Evolutionary conservation across 2,888 invertebrate genomes (phyloP), one percentile per base, ranked within the genome.

Genomic region (Nysson spinosus): DNA sequence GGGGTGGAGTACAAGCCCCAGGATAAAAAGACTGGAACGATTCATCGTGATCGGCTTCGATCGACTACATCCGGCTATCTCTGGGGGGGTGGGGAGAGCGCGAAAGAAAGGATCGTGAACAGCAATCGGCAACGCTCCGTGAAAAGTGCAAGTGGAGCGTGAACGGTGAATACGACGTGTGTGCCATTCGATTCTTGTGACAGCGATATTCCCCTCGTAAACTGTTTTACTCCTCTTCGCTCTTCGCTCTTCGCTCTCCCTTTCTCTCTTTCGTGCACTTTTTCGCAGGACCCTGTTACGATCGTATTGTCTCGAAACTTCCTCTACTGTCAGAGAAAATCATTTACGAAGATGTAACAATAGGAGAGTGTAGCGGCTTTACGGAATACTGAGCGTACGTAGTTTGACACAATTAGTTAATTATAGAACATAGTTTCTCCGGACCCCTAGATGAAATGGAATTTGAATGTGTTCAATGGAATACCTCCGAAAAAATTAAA

Each of bases 71-170:
- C 73, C 73, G 72, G 65, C 50, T 40, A 28, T 34, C 44, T 67
- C 51, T 57, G 56, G 52, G 35, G 44, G 3, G 28, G 37, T 14
- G 49, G 55, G 42, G 47, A 19, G 26, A 16, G 55, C 19, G 39
- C n/a, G 65, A 55, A 57, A 58, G 54, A 69, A 71, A 74, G 66
- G 69, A 67, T 42, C 52, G 61, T 34, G 62, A 68, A 35, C 62
- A 62, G 66, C 37, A 55, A 40, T 30, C 57, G 57, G 49, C 40
- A 44, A 51, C 49, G 51, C 35, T 52, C 60, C 58, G 60, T 75
- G 75, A 69, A 72, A 75, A 75, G 74, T 74, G 75, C 64, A 75
- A 75, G 75, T 74, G 72, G 55, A 72, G 49, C 63, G 58, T 49
- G 60, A 57, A 70, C 70, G 60, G 61, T 62, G 66, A 39, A 54